Evolutionary conservation across 2,888 invertebrate genomes (phyloP).

Genomic region (Himalopsyche tibetana): DNA sequence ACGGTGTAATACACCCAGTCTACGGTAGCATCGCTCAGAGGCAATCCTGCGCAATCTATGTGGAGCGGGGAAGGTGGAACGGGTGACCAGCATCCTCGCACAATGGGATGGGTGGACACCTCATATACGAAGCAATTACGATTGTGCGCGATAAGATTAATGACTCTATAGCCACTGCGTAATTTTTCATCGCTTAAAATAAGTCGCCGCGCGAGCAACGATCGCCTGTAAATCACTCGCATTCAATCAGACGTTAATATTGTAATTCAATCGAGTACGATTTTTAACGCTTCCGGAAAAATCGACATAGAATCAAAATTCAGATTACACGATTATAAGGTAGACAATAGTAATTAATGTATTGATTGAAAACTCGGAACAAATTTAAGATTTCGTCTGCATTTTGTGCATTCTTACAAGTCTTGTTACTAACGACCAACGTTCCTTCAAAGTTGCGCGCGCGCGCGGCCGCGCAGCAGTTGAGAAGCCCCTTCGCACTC

Average conservation of each 20-base stretch:
- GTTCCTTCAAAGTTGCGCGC: too few species aligned
- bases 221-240: conserved; percentile 7
- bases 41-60: conserved; percentile 57
- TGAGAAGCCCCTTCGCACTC: too few species aligned
- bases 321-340: too few species aligned
- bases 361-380: too few species aligned
- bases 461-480: too few species aligned
- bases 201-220: background rate
- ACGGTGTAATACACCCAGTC: background rate
- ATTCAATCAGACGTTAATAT: background rate
- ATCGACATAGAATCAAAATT: too few species aligned
- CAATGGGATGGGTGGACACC: conserved; percentile 34
- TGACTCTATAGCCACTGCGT: conserved; percentile 34
- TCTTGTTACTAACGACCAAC: too few species aligned
- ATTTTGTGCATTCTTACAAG: too few species aligned
- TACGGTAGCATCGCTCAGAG: conserved; percentile 57
- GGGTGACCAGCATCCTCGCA: conserved; percentile 22
- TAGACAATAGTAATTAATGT: too few species aligned
- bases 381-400: too few species aligned
- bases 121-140: conserved; percentile 31
- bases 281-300: too few species aligned
- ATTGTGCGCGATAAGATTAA: conserved; percentile 30
- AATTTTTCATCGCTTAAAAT: conserved; percentile 34
- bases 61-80: conserved; percentile 41
- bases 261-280: background rate